Evolutionary conservation across 2,797 vertebrate species (phyloP), one percentile per base, ranked within the genome.

Genomic region (Paratrypauchen microcephalus): DNA sequence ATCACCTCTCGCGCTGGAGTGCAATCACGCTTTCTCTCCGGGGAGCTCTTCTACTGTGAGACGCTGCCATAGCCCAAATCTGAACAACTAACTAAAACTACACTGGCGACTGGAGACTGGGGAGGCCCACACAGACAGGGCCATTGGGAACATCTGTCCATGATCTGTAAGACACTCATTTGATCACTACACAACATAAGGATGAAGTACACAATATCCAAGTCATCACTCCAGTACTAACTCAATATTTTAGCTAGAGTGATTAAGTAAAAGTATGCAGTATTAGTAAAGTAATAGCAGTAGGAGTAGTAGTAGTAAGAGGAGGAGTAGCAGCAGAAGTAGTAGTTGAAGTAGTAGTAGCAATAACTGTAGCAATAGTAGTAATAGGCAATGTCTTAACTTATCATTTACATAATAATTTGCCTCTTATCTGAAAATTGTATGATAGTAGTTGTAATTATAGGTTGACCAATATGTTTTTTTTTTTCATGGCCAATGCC

Each of bases 31-130:
- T 57, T 73, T 81, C 81, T 81, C 87, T 83, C 89, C 56, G 7
- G 87, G 90, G 90, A 87, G 87, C 87, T 87, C 86, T 92, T 87
- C 84, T 74, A 81, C 81, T 79, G 75, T 85, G 79, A 88, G 84
- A 84, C 77, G 83, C 86, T 84, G 86, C 87, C 82, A 87, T 88
- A 85, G 83, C 88, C 86, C 84, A 88, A 88, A 79, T 87, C 78
- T 84, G 82, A 85, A 86, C 83, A 87, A 89, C 72, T 80, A 84
- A 86, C 79, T 76, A 86, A 87, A 79, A 74, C 41, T 45, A 13
- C 54, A 26, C 71, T 67, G 66, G 74, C 81, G 83, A 87, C 41
- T 16, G 66, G 74, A 82, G 83, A 87, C 41, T 16, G 41, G 41
- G 11, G 65, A 30, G 67, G 86, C 85, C 82, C 83, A 73, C 78